These are phyloP conservation scores for Disparrhopalites patrizii DNA, from an alignment of 2,888 invertebrate species.

Conservation along the genomic window DNA sequence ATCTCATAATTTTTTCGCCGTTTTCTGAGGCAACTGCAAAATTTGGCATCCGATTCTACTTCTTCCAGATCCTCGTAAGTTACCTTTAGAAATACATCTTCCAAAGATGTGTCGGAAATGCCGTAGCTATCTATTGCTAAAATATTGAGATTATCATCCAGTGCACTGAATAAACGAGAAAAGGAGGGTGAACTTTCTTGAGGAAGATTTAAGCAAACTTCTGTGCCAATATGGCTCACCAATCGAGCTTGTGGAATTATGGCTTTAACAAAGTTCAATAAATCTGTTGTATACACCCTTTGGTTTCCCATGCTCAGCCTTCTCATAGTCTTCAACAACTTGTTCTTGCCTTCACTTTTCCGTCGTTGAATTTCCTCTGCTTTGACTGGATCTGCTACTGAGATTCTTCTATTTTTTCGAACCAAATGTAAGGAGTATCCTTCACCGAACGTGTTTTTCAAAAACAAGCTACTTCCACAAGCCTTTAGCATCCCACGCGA, in stretches of 20 bases:
- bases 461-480: constrained; percentile 57
- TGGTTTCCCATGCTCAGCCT: no score
- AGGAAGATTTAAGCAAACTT: constrained; percentile 52
- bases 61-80: constrained; percentile 38
- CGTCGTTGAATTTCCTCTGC: background rate
- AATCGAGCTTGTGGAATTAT: constrained; percentile 52
- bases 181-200: constrained; percentile 44
- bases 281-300: no score
- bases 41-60: background rate
- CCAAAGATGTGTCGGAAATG: constrained; percentile 60
- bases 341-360: constrained; percentile 23
- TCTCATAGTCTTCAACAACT: no score
- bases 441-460: constrained; percentile 57
- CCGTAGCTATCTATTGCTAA: constrained; percentile 58
- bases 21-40: background rate
- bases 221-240: constrained; percentile 54
- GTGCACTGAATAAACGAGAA: constrained; percentile 50
- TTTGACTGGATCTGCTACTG: no score
- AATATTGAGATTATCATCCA: constrained; percentile 51
- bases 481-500: constrained; percentile 55
- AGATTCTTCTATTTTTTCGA: background rate
- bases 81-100: constrained; percentile 52
- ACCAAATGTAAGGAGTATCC: constrained; percentile 56
- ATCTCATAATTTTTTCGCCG: no score
- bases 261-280: constrained; percentile 50